Conservation (phyloP, 2,797 vertebrate species). For the Borostomias antarcticus region DNA sequence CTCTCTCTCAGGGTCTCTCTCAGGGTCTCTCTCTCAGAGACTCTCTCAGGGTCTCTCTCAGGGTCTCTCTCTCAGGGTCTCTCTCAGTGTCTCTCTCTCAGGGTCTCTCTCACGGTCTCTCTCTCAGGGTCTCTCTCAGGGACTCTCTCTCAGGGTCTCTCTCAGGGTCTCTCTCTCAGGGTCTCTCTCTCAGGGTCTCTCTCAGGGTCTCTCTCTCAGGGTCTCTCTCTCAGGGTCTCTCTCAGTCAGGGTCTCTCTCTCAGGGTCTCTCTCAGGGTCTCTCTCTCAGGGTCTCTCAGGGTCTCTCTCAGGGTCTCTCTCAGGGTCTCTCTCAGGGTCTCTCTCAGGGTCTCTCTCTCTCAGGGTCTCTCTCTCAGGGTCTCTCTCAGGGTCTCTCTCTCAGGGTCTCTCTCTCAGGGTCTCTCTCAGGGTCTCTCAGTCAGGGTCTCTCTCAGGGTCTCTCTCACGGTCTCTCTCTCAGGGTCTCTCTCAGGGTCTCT, state of each 20-base stretch:
- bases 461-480: too few relatives aligned
- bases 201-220: neutral
- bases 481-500: slow-evolving; percentile 10
- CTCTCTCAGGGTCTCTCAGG: too few relatives aligned
- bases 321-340: slow-evolving; percentile 24
- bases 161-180: neutral
- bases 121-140: too few relatives aligned
- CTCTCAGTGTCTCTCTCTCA: slow-evolving; percentile 13
- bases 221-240: neutral
- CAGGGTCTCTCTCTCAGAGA: slow-evolving; percentile 25
- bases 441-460: slow-evolving; percentile 22
- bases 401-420: slow-evolving; percentile 25
- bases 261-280: slow-evolving; percentile 24
- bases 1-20: slow-evolving; percentile 8
- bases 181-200: neutral
- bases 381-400: slow-evolving; percentile 4
- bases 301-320: too few relatives aligned
- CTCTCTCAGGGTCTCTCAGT: slow-evolving; percentile 2
- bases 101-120: slow-evolving; percentile 20
- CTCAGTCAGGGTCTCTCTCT: too few relatives aligned
- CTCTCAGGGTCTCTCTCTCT: too few relatives aligned
- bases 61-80: slow-evolving; percentile 23
- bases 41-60: slow-evolving; percentile 10
- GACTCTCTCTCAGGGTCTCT: slow-evolving; percentile 26
- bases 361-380: slow-evolving; percentile 25